These are phyloP conservation scores for Sarotherodon lohbergeri DNA, from an alignment of 2,113 vertebrate genomes.

Conservation along the genomic window DNA sequence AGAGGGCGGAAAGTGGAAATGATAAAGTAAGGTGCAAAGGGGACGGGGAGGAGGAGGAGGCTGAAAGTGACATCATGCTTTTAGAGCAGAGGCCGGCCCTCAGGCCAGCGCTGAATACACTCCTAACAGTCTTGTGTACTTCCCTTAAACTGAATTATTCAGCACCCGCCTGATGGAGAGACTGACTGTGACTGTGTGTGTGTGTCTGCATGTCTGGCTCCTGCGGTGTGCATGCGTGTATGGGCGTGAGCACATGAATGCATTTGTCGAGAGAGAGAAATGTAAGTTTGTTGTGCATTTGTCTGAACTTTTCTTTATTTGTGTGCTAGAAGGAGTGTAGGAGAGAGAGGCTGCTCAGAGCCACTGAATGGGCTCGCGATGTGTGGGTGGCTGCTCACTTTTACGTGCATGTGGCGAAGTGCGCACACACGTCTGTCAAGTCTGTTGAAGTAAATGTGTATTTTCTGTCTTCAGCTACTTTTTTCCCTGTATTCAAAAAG, in stretches of 20 bases:
- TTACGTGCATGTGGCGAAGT: conserved; percentile 16
- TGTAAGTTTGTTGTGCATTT: conserved; percentile 21
- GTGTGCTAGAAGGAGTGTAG: conserved; percentile 14
- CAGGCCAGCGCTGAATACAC: conserved; percentile 50
- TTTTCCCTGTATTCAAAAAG: background rate
- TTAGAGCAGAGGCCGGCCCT: conserved; percentile 58
- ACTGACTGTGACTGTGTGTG: conserved; percentile 33
- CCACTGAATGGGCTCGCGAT: conserved; percentile 43
- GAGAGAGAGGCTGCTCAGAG: conserved; percentile 17
- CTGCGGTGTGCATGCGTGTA: background rate
- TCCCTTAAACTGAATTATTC: conserved; percentile 66
- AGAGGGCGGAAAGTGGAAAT: background rate
- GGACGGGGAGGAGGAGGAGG: background rate
- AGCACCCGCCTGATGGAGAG: conserved; percentile 59
- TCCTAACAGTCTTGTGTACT: conserved; percentile 66
- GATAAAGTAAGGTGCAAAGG: conserved; percentile 15
- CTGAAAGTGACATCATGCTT: conserved; percentile 68
- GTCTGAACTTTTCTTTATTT: conserved; percentile 43
- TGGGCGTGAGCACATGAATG: background rate
- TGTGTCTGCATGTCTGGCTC: background rate
- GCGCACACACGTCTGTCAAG: conserved; percentile 36
- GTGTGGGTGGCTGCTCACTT: conserved; percentile 40
- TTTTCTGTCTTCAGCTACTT: conserved; percentile 10
- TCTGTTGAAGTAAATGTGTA: conserved; percentile 32
- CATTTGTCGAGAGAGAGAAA: conserved; percentile 27